These are phyloP conservation scores for Byasa hedistus DNA, from an alignment of 2,888 invertebrate species.

Conservation along the genomic window DNA sequence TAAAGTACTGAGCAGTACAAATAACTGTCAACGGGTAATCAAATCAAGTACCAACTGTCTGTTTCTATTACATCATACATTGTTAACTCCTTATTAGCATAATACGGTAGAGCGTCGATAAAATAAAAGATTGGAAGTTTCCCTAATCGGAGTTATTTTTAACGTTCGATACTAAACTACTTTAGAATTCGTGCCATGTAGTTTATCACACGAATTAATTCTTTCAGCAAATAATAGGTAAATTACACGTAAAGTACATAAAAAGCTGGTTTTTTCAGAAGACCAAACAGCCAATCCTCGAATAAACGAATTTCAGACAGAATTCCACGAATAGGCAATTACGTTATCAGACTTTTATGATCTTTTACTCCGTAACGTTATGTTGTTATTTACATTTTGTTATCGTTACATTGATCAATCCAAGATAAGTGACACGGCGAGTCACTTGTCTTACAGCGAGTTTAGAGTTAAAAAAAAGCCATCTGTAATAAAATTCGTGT, in stretches of 20 bases:
- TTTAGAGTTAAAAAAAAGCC: no score
- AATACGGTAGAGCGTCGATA: conserved; percentile 10
- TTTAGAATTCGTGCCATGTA: not conserved
- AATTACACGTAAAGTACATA: not conserved
- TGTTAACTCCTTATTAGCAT: conserved; percentile 24
- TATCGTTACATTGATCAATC: no score
- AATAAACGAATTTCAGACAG: not conserved
- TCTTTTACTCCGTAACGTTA: not conserved
- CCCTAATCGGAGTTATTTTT: not conserved
- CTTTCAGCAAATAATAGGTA: not conserved
- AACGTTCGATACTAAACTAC: not conserved
- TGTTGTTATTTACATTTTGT: no score
- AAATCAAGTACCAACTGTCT: conserved; percentile 35
- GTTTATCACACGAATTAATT: not conserved
- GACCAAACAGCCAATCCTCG: not conserved
- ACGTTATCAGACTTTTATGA: not conserved
- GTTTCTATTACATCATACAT: conserved; percentile 32
- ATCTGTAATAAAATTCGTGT: no score
- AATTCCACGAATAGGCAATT: not conserved
- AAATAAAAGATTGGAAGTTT: conserved; percentile 21
- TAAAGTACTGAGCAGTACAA: conserved; percentile 33
- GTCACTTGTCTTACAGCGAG: no score
- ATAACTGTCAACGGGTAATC: conserved; percentile 45
- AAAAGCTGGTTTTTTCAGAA: not conserved
- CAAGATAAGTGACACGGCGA: no score